Percentiles rank a stretch among this genome's conserved stretches.
Conservation (phyloP, 2,113 vertebrate genomes). For the Motacilla tschutschensis region DNA sequence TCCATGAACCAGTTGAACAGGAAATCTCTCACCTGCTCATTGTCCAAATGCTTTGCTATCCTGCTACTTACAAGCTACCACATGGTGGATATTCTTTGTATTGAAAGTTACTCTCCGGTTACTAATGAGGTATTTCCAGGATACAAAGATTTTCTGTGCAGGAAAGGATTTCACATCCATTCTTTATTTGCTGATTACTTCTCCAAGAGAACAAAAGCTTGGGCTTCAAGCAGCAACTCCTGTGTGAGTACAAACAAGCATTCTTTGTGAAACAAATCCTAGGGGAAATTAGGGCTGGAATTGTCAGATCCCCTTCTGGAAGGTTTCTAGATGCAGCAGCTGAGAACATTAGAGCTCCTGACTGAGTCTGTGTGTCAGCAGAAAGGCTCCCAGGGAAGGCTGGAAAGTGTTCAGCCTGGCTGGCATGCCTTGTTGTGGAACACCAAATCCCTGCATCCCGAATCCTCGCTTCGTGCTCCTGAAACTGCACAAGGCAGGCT, state of each 20-base stretch:
- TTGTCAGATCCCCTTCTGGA: not conserved
- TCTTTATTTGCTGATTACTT: not conserved
- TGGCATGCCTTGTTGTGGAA: not conserved
- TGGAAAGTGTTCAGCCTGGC: not conserved
- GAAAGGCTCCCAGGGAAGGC: not conserved
- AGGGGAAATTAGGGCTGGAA: not conserved
- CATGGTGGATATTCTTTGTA: not conserved
- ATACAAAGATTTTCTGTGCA: not conserved
- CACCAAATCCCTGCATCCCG: fast-evolving
- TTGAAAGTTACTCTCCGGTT: not conserved
- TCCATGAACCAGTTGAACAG: not conserved
- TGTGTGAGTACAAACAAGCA: fast-evolving
- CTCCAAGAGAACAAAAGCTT: not conserved
- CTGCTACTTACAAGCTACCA: not conserved
- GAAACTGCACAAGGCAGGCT: not conserved
- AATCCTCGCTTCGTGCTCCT: not conserved
- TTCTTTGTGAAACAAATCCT: not conserved
- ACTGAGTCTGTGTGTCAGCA: not conserved
- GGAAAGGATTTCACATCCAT: not conserved
- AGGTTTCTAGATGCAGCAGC: not conserved
- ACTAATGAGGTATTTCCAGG: not conserved
- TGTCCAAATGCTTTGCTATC: not conserved
- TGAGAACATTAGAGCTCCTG: not conserved
- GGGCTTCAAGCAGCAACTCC: not conserved
- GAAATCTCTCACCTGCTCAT: not conserved